phyloP scores from a whole-genome alignment of 2,888 invertebrate genomes.

The Dryococelus australis region DNA sequence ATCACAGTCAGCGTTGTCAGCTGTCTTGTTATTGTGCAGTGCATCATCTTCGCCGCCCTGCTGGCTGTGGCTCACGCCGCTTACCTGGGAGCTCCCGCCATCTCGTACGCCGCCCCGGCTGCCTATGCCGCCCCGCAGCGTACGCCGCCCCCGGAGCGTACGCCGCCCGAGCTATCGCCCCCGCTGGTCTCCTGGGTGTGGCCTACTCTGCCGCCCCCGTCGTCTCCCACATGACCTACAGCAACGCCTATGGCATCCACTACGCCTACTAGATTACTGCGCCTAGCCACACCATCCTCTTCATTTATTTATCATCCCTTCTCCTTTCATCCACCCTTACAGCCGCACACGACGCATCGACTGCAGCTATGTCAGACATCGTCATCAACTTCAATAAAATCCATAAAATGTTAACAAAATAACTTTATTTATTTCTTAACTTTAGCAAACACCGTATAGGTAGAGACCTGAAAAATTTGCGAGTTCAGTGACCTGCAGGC shows the following conservation, averaged over 20 bases:
- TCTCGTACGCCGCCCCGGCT: slow-evolving; percentile 26
- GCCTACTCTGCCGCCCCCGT: slow-evolving; percentile 69
- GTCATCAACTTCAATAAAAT: too few species aligned
- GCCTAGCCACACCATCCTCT: not conserved
- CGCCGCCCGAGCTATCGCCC: slow-evolving; percentile 44
- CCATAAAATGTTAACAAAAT: too few species aligned
- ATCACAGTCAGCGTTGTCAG: too few species aligned
- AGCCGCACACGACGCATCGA: not conserved
- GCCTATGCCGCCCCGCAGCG: not conserved
- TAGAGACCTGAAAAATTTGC: too few species aligned
- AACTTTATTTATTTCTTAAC: too few species aligned
- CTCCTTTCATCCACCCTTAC: not conserved
- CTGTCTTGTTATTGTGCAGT: not conserved
- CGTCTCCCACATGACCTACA: slow-evolving; percentile 69
- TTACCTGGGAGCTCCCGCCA: slow-evolving; percentile 5
- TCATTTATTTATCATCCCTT: not conserved
- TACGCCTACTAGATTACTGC: slow-evolving; percentile 63
- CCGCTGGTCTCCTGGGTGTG: slow-evolving; percentile 61
- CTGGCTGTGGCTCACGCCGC: slow-evolving; percentile 43
- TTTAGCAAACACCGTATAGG: too few species aligned
- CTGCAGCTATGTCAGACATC: too few species aligned
- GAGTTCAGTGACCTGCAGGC: too few species aligned
- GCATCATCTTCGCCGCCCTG: slow-evolving; percentile 32
- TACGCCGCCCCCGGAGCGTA: slow-evolving; percentile 28
- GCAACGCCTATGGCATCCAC: slow-evolving; percentile 63